Percentiles rank a stretch among this genome's conserved stretches.
These are phyloP conservation scores for Gallinago jamesoni DNA, from an alignment of 2,113 vertebrate species.

Conservation along the genomic window DNA sequence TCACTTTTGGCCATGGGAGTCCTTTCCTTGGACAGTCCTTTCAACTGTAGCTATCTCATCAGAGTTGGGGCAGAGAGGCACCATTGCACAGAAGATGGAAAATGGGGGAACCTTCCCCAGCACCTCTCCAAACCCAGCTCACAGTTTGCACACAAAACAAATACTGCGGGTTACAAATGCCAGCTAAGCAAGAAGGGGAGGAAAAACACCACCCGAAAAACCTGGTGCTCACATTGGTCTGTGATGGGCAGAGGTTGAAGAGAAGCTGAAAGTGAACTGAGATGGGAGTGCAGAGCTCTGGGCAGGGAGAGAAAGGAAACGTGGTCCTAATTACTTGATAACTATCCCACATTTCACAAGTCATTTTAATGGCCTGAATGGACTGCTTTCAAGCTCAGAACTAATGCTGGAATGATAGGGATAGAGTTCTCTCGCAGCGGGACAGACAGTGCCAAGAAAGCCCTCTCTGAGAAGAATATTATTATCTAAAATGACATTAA, in stretches of 20 bases:
- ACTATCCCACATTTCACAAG: slow-evolving; percentile 51
- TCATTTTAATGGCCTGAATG: slow-evolving; percentile 36
- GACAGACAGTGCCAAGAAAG: slow-evolving; percentile 39
- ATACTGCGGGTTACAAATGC: neutral
- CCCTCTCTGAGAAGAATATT: slow-evolving; percentile 12
- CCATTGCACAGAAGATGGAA: neutral
- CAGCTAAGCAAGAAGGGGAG: neutral
- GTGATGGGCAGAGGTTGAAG: neutral
- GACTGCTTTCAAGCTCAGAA: slow-evolving; percentile 37
- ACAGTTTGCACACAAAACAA: neutral
- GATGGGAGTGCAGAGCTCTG: neutral
- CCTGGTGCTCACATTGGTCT: accelerated
- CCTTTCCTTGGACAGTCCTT: neutral
- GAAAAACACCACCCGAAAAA: neutral
- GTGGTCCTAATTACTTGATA: slow-evolving; percentile 62
- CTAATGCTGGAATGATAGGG: neutral
- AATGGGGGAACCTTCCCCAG: neutral
- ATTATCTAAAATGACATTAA: slow-evolving; percentile 59
- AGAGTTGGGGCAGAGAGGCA: neutral
- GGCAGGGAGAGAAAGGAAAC: slow-evolving; percentile 3
- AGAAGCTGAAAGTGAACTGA: neutral
- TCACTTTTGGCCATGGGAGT: neutral
- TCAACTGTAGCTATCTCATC: neutral
- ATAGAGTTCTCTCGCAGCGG: neutral
- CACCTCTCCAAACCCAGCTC: neutral